Base-by-base conservation (phyloP, 2,113 vertebrate species). In the Albula glossodonta region DNA sequence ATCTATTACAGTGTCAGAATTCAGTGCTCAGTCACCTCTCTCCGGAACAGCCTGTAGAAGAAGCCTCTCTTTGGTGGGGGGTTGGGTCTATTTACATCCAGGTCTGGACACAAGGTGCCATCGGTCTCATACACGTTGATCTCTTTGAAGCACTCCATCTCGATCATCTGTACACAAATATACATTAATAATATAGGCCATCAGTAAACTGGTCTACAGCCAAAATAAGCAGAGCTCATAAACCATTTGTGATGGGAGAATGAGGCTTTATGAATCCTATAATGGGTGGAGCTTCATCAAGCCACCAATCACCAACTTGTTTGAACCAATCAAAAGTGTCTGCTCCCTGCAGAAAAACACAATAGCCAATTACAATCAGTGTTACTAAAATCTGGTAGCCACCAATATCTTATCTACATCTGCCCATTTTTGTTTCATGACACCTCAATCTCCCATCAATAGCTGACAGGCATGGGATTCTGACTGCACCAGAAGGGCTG, bases 71-170 rank as follows among this genome's bases (percentile, higher is more conserved):
- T 97, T 77, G 94, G 94, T 87, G 93, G 96, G 84, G 94, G 92
- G 51, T 92, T 93, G 7, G 86, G 88, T 12, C 83, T 87, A 81
- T 89, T 95, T 90, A 95, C 80, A 85, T 97, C 95, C 89, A 93
- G 91, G 74, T 95, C 93, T 5, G 93, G 79, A 86, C 94, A 91
- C 91, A 93, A 90, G 17, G 89, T 91, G 83, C 95, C 94, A 57
- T 96, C 95, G 2, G 92, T 93, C 91, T 95, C 95, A 78, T 89
- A 94, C 13, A 96, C 92, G n/a, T 96, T 97, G 91, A 98, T 95
- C 91, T 98, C 97, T 92, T 97, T 95, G 93, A 98, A 98, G 90
- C 97, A 98, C 87, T 95, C 96, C 0, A 97, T 97, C 92, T 98
- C 97, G 17, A 98, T 98, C 96, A 98, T 98, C 97, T 98, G 89